Evolutionary conservation across 2,113 vertebrate genomes (phyloP), one percentile per base, ranked within the genome.

Genomic region (Eclectus roratus): DNA sequence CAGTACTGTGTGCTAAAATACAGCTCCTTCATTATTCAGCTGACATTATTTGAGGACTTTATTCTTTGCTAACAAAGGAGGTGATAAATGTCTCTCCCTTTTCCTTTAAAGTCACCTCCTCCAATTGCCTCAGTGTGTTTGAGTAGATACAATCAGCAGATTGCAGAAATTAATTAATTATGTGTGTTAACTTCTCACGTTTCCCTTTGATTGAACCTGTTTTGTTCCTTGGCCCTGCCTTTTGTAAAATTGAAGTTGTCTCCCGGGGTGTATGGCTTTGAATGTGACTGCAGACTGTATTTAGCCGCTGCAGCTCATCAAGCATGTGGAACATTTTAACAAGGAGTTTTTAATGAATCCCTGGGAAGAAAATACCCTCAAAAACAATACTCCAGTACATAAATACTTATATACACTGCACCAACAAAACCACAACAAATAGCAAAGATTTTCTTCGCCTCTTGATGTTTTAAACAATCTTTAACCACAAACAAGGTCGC

Each of bases 311-410:
- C 17, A 65, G 69, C 1, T 1, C 33, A 1, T 24, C 81, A 85
- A 33, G 53, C 76, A 70, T 7, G 17, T 86, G 90, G 64, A 95
- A 94, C 52, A 27, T 72, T 90, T 94, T 80, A 96, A 90, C 69
- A 70, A 87, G 82, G 41, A 43, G 49, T 52, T 95, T 94, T 96
- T 96, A 96, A 96, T 96, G 73, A 81, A 85, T 91, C 86, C 80
- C 91, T 70, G 81, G 80, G 46, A 93, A 94, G 64, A 68, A 94
- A 96, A 68, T 50, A 50, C 43, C 24, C 44, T 92, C 52, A 28
- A 65, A 95, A 74, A 1, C 46, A 94, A 85, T 85, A 87, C 56
- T 89, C 85, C 52, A 69, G 60, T 20, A 52, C 25, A 7, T 52
- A 73, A 88, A 41, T 80, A 33, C 49, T 70, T 71, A 55, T 7